Conservation (phyloP, 2,113 vertebrate genomes). For the Aphelocoma coerulescens region DNA sequence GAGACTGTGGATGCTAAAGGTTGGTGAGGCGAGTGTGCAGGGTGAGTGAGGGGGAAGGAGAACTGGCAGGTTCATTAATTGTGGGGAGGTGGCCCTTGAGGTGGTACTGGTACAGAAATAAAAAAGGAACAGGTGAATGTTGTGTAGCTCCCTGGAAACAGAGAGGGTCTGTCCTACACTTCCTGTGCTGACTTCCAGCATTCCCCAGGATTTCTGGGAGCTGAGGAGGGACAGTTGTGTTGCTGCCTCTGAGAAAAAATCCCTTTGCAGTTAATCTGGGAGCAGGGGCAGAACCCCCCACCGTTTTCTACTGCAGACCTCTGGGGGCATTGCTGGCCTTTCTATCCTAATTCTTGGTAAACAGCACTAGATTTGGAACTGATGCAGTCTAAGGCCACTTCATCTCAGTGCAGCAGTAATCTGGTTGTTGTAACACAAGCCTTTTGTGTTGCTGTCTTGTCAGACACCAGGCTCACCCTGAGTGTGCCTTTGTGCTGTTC, state of each 20-base stretch:
- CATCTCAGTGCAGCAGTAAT: background rate
- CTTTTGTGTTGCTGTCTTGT: background rate
- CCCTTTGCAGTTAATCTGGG: background rate
- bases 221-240: background rate
- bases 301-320: background rate
- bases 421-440: background rate
- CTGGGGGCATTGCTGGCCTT: background rate
- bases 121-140: background rate
- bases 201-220: too few species aligned
- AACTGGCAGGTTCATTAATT: background rate
- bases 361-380: background rate
- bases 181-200: background rate
- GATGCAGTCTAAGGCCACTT: background rate
- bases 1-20: slow-evolving; percentile 91
- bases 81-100: background rate
- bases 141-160: background rate
- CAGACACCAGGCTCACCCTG: background rate
- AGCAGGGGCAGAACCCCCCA: background rate
- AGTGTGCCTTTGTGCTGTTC: background rate
- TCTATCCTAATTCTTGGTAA: background rate
- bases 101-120: background rate
- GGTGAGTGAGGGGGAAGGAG: background rate
- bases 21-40: slow-evolving; percentile 31
- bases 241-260: background rate
- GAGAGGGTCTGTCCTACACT: background rate